Evolutionary conservation across 2,888 invertebrate species (phyloP), one percentile per base, ranked within the genome.

Genomic region (Parnassius orleans): DNA sequence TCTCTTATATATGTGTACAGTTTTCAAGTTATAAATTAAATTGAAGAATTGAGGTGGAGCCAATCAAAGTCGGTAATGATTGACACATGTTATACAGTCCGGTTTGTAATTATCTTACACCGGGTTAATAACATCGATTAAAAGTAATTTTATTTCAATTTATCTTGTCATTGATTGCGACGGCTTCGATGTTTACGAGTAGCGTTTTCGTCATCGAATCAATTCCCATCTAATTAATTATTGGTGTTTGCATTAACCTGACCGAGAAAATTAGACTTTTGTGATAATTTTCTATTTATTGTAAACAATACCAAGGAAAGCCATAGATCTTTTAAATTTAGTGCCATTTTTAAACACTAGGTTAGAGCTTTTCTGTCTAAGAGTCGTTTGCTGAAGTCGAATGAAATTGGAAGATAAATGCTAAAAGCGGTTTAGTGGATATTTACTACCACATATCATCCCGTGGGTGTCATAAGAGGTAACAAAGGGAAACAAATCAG

Each of bases 61-160:
- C 14, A 14, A 15, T 46, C 59, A 55, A 56, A 57, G 50, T 54
- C 10, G 48, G 50, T 52, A 44, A 53, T 43, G 24, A 63, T 58
- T 46, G 58, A 43, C 54, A 63, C 51, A 51, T 33, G 53, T 14
- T 10, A 48, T 43, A 24, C 47, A 10, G 43, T 54, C 52, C 50
- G 41, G 15, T 51, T n/a, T 46, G 47, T 59, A 51, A 63, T 55
- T 41, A 47, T 47, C 51, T 51, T 15, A 63, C 46, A 59, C 44
- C 52, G 14, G 51, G 55, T 59, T 59, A 63, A 63, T 59, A 42
- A 52, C 59, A 52, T 42, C 63, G 59, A 63, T 63, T 63, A 63
- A 52, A 55, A 11, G 63, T 46, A 59, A 63, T 59, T 63, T 52
- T 48, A 55, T 56, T 47, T 51, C 55, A 51, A 63, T 59, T 59